Evolutionary conservation across 1,140 invertebrate genomes (phyloP), one percentile per base, ranked within the genome.

Genomic region (Druon quercuslanigerum): DNA sequence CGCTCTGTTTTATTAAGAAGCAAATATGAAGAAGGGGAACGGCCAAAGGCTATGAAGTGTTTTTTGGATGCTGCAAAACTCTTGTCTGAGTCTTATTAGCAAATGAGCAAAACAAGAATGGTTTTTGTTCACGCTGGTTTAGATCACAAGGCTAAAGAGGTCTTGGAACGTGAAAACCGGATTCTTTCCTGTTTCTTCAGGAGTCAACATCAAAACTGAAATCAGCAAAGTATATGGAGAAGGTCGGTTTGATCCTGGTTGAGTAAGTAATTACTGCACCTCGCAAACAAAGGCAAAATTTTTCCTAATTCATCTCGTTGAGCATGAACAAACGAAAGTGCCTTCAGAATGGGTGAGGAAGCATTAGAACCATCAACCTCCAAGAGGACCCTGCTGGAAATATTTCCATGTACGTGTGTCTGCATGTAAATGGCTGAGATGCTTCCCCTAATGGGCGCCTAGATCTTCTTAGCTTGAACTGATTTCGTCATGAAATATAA

Each of bases 41-140:
- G 70, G 33, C 2, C 50, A 12, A 12, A 13, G 0, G 11, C 80
- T 0, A 71, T 84, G 9, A 51, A 74, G 4, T 57, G 73, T 19
- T 46, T 83, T 3, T 81, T 76, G 14, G 82, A 82, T 51, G 14
- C 78, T 13, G 80, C 1, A 79, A 80, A 79, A 50, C 33, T 80
- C 1, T 46, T 84, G 16, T 33, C 76, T 19, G 80, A 80, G 19
- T 13, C 74, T 0, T 50, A 72, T 71, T 57, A 72, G 51, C 77
- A 76, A 70, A 70, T 77, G 25, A 52, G 66, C 9, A 51, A 17
- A 0, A 73, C 79, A 13, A 54, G 79, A 50, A 80, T 77, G 46
- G 74, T 71, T 13, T 80, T 78, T 16, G 71, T 84, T n/a, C 73
- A 72, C 16, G 76, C 78, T 25, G 54, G 71, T 74, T 50, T 80